phyloP scores from a whole-genome alignment of 2,113 vertebrate species.

The Orientallactaga bullata region DNA sequence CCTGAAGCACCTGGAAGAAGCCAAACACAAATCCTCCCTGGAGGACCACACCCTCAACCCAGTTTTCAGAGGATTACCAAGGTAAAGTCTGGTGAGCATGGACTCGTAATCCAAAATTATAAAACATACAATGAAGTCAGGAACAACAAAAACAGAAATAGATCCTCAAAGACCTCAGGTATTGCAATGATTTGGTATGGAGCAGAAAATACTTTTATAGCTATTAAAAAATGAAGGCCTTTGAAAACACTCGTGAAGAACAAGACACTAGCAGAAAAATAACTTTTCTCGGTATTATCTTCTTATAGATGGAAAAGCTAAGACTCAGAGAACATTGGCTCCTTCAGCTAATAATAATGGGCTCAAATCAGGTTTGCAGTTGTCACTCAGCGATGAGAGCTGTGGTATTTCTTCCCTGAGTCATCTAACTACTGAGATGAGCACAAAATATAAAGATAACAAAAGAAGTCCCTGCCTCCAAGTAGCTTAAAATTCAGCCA shows the following conservation, averaged over 20 bases:
- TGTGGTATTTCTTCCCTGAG: background rate
- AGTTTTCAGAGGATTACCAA: conserved; percentile 57
- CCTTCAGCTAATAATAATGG: background rate
- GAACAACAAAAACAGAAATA: conserved; percentile 61
- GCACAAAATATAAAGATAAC: background rate
- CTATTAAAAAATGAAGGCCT: conserved; percentile 43
- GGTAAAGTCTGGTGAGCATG: conserved; percentile 53
- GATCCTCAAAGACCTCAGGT: conserved; percentile 47
- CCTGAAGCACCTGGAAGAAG: conserved; percentile 44
- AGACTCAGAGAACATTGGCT: conserved; percentile 24
- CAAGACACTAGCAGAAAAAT: conserved; percentile 18
- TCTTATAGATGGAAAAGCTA: conserved; percentile 32
- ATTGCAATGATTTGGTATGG: conserved; percentile 48
- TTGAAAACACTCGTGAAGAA: conserved; percentile 50
- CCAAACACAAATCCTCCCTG: conserved; percentile 53
- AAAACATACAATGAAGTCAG: conserved; percentile 64
- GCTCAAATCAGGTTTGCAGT: conserved; percentile 19
- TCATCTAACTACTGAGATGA: conserved; percentile 11
- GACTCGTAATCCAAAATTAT: conserved; percentile 71
- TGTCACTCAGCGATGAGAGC: background rate
- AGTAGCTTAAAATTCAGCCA: conserved; percentile 53
- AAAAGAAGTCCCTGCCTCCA: background rate
- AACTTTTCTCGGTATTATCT: conserved; percentile 3
- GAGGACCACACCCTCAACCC: conserved; percentile 45
- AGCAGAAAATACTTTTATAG: conserved; percentile 32